phyloP scores from a whole-genome alignment of 2,113 vertebrate genomes.

The Heterocephalus glaber region DNA sequence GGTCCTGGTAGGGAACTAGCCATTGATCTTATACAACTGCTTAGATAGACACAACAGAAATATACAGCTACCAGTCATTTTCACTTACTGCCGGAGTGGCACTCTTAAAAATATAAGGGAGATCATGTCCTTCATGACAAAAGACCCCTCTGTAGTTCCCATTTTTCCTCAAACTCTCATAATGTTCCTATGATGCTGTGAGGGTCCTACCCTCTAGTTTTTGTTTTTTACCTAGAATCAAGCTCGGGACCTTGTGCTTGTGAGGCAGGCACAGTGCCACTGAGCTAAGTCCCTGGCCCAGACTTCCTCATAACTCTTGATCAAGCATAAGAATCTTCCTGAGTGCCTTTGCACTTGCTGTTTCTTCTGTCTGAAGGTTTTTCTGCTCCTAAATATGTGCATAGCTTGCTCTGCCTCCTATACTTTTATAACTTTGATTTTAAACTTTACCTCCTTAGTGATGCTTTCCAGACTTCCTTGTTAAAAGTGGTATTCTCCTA shows the following conservation, averaged over 20 bases:
- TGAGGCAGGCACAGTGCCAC: too few species aligned
- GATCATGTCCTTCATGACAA: background rate
- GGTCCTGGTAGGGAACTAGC: background rate
- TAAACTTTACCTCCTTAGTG: background rate
- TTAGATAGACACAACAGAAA: background rate
- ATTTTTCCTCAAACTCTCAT: background rate
- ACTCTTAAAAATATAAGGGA: background rate
- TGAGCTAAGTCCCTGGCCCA: too few species aligned
- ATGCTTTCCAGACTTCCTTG: background rate
- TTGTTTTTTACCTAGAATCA: too few species aligned
- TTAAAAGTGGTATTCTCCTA: background rate
- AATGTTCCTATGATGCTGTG: background rate
- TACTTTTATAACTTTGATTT: background rate
- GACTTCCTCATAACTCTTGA: background rate
- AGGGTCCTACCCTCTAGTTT: background rate
- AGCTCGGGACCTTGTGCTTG: too few species aligned
- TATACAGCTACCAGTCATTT: background rate
- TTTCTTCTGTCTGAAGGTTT: background rate
- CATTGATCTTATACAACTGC: background rate
- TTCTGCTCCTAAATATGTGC: background rate
- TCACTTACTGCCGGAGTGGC: background rate
- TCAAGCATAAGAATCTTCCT: background rate
- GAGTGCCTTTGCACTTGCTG: background rate
- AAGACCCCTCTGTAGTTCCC: background rate
- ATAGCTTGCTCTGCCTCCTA: background rate